Evolutionary conservation across 1,140 invertebrate genomes (phyloP).

Genomic region (Ooceraea biroi): DNA sequence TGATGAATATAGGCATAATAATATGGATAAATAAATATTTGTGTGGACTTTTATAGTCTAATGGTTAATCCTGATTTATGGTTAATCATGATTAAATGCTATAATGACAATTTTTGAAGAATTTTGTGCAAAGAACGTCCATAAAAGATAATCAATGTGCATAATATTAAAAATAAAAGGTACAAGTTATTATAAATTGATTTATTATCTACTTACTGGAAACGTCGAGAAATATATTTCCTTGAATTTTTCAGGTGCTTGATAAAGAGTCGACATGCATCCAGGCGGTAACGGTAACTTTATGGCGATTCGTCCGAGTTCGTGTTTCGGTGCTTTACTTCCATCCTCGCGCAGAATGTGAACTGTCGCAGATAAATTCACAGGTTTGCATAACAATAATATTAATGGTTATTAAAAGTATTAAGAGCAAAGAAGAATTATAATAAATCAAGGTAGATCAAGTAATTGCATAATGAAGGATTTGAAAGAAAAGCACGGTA

Average conservation of each 20-base stretch:
- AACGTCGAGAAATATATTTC: constrained; percentile 93
- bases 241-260: constrained; percentile 93
- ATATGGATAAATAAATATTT: no score
- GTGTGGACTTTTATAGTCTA: no score
- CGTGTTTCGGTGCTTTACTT: constrained; percentile 88
- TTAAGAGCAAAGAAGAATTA: neutral
- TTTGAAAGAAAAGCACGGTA: constrained; percentile 1
- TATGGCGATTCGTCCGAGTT: constrained; percentile 94
- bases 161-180: no score
- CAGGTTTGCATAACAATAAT: neutral
- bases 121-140: no score
- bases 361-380: constrained; percentile 86
- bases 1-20: no score
- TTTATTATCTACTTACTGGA: constrained; percentile 88
- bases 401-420: neutral
- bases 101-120: no score
- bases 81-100: no score
- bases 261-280: constrained; percentile 93
- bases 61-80: no score
- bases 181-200: neutral
- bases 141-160: no score
- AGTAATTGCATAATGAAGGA: neutral
- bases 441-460: neutral
- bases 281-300: constrained; percentile 96
- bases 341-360: constrained; percentile 91